Conservation (phyloP, 2,888 invertebrate genomes). For the Chymomyza fuscimana region DNA sequence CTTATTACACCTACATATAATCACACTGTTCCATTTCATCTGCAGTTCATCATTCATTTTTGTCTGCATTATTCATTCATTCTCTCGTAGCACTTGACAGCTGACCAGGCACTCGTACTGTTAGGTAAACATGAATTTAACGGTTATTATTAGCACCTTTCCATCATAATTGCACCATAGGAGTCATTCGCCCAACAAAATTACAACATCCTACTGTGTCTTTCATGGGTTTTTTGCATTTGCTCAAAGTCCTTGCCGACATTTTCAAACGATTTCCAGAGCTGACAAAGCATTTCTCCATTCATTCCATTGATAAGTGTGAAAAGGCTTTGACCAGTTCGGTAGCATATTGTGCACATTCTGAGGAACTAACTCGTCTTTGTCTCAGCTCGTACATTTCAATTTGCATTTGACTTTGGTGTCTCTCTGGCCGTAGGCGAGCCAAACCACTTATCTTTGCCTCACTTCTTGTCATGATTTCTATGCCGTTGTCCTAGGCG, state of each 20-base stretch:
- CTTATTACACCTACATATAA: constrained; percentile 50
- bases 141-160: constrained; percentile 78
- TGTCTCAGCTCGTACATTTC: constrained; percentile 59
- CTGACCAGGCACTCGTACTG: constrained; percentile 61
- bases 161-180: constrained; percentile 77
- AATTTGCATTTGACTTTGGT: constrained; percentile 79
- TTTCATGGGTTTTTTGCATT: constrained; percentile 27
- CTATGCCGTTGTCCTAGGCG: constrained; percentile 29
- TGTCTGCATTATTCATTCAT: constrained; percentile 51
- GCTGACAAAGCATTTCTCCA: constrained; percentile 25
- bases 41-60: constrained; percentile 59
- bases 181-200: constrained; percentile 57
- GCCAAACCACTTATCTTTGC: constrained; percentile 66
- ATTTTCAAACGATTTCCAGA: constrained; percentile 12
- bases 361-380: constrained; percentile 40
- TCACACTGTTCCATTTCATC: constrained; percentile 24
- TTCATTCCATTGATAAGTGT: constrained; percentile 60
- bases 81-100: constrained; percentile 59
- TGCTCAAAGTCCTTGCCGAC: not conserved
- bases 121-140: constrained; percentile 78
- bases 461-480: constrained; percentile 46
- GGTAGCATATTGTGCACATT: constrained; percentile 43
- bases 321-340: constrained; percentile 70
- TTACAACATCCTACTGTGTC: constrained; percentile 55
- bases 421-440: constrained; percentile 43